Conservation (phyloP, 2,797 vertebrate species). For the Rhynchonycteris naso region DNA sequence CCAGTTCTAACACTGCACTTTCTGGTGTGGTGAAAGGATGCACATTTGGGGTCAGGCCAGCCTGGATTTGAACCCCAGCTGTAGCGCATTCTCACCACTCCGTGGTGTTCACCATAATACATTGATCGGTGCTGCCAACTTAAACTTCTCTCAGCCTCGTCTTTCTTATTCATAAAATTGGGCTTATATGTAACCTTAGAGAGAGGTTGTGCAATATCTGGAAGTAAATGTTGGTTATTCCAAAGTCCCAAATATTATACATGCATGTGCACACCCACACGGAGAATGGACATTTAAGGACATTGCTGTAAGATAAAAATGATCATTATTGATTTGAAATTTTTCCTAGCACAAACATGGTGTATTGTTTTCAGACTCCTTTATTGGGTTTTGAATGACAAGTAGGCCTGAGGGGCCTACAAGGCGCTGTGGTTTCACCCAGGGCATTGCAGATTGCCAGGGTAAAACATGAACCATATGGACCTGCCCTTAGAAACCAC, state of each 20-base stretch:
- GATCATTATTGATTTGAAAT: not conserved
- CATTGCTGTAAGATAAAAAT: not conserved
- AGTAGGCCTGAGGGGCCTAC: not conserved
- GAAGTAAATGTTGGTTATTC: not conserved
- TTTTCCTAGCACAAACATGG: not conserved
- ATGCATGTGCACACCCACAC: not conserved
- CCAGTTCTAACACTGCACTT: not conserved
- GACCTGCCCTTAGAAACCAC: not conserved
- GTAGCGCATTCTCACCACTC: fast-evolving
- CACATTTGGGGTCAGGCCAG: too few relatives aligned
- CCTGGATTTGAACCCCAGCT: conserved; percentile 4
- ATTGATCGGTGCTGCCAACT: not conserved
- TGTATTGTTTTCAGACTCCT: not conserved
- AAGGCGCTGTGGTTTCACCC: not conserved
- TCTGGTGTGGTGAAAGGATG: not conserved
- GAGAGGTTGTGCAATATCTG: not conserved
- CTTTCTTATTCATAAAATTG: not conserved
- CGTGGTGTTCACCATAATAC: not conserved
- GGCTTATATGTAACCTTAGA: not conserved
- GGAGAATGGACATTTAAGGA: not conserved
- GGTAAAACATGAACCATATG: not conserved
- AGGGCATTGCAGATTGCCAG: not conserved
- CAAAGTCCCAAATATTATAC: not conserved
- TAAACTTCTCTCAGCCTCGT: not conserved
- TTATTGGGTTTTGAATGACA: conserved; percentile 1